Percentiles rank a stretch among this genome's conserved stretches.
Evolutionary conservation across 2,113 vertebrate genomes (phyloP).

Genomic region (Coptodon bakossiorum): DNA sequence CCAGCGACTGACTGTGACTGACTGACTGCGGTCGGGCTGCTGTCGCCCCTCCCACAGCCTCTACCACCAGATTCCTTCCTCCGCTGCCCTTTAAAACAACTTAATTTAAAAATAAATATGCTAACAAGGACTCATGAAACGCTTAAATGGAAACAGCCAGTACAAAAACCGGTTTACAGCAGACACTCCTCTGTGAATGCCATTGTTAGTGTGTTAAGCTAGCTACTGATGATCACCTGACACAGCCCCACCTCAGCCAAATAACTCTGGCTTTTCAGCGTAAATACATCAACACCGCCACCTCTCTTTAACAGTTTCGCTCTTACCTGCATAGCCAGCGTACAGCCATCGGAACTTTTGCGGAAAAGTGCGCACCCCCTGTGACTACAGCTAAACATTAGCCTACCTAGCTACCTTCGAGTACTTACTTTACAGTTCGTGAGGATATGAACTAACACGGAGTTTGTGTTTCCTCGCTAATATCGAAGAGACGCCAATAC

Average conservation of each 20-base stretch:
- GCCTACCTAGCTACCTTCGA: slow-evolving; percentile 39
- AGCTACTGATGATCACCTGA: slow-evolving; percentile 43
- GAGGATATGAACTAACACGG: slow-evolving; percentile 27
- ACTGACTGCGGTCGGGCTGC: slow-evolving; percentile 30
- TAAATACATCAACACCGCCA: background rate
- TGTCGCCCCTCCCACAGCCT: slow-evolving; percentile 56
- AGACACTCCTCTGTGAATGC: background rate
- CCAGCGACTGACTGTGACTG: background rate
- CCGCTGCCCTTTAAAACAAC: background rate
- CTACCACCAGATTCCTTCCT: background rate
- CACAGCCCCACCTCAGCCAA: slow-evolving; percentile 42
- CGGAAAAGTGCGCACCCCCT: background rate
- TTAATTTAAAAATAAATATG: background rate
- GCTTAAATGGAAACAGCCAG: background rate
- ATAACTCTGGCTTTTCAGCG: background rate
- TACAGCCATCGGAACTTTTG: slow-evolving; percentile 66
- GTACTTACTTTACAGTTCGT: slow-evolving; percentile 20
- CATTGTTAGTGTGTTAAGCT: background rate
- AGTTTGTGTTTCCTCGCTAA: background rate
- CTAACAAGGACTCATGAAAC: rapidly evolving
- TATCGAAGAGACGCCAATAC: rapidly evolving
- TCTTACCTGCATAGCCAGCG: slow-evolving; percentile 79
- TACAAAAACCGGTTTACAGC: background rate
- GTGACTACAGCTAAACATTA: slow-evolving; percentile 44
- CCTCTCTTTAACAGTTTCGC: rapidly evolving